Percentiles rank a stretch among this genome's conserved stretches.
phyloP scores from a whole-genome alignment of 2,113 vertebrate species.

The Mixornis gularis region DNA sequence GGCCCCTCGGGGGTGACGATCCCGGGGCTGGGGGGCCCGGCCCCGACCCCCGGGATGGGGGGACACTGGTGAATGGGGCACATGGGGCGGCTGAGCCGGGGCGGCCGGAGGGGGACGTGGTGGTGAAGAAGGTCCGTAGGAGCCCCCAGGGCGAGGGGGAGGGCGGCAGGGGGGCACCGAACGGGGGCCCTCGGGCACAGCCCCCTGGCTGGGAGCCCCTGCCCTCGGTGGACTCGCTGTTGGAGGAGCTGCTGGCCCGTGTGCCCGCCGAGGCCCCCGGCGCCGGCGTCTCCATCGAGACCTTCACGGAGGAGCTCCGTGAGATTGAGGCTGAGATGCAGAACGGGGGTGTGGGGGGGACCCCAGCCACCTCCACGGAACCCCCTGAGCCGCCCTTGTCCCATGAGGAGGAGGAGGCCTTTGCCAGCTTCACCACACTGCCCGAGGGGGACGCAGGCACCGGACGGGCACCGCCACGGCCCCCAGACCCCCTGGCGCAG shows the following conservation, averaged over 20 bases:
- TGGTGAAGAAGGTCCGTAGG: slow-evolving; percentile 81
- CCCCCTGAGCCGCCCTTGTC: not conserved
- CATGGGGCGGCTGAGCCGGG: not conserved
- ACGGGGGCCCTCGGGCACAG: not conserved
- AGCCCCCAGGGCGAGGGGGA: slow-evolving; percentile 40
- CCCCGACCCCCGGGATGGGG: not conserved
- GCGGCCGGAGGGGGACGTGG: slow-evolving; percentile 66
- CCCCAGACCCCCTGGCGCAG: slow-evolving; percentile 60
- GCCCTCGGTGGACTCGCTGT: slow-evolving; percentile 75
- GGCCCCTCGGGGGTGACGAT: rapidly evolving
- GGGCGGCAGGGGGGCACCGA: rapidly evolving
- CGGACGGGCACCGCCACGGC: not conserved
- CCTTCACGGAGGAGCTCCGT: slow-evolving; percentile 84
- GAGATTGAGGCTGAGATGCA: slow-evolving; percentile 81
- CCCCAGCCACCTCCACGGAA: not conserved
- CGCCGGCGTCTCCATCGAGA: slow-evolving; percentile 80
- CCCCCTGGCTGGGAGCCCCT: not conserved
- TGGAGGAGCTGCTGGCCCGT: slow-evolving; percentile 79
- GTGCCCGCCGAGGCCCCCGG: slow-evolving; percentile 45
- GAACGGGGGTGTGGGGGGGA: not conserved
- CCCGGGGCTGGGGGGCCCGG: rapidly evolving
- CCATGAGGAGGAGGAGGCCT: slow-evolving; percentile 69
- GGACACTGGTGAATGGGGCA: slow-evolving; percentile 48
- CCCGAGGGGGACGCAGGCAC: not conserved
- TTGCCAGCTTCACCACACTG: slow-evolving; percentile 58